Evolutionary conservation across 2,113 vertebrate species (phyloP), one percentile per base, ranked within the genome.

Genomic region (Lepus timidus): DNA sequence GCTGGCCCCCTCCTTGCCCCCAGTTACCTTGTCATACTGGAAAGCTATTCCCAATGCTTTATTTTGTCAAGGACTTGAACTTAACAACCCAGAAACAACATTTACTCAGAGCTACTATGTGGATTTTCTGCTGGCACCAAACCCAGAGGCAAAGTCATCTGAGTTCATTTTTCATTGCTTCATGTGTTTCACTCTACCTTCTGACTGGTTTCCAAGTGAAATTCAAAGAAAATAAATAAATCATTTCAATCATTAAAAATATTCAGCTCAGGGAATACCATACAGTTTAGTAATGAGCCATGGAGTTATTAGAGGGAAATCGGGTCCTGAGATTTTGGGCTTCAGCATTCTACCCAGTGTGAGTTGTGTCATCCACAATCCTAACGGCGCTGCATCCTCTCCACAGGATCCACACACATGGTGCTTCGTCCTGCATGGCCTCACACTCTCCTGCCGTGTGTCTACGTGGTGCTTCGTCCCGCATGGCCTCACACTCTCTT

Each of bases 151-250:
- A 0, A 61, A 16, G 62, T 79, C 61, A 9, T 12, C 19, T 4
- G 31, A 64, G 51, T 74, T 79, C 19, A 33, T 58, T 73, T 78
- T 73, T 39, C 29, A 92, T 75, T 44, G 29, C 55, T 67, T 76
- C 23, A 14, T 36, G 58, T 25, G n/a, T 49, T 85, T 84, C 73
- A 17, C 27, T 81, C 29, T 55, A 70, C 31, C 19, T 74, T 79
- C 71, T 73, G 74, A 91, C 31, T 90, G 78, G 65, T 44, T 92
- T 87, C 64, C 82, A 39, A 70, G 31, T 74, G 12, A 87, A 89
- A 83, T 91, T 36, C 11, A 9, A 29, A 67, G 73, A 33, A 49
- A 49, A 64, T 76, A 58, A 58, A 58, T n/a, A 73, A 83, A 51
- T 75, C 33, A 87, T 84, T 67, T 70, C 51, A 52, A 80, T 79